Evolutionary conservation across 92 coral and sea anemone species (phyloP), one percentile per base, ranked within the genome.

Genomic region (Heliopora coerulea): DNA sequence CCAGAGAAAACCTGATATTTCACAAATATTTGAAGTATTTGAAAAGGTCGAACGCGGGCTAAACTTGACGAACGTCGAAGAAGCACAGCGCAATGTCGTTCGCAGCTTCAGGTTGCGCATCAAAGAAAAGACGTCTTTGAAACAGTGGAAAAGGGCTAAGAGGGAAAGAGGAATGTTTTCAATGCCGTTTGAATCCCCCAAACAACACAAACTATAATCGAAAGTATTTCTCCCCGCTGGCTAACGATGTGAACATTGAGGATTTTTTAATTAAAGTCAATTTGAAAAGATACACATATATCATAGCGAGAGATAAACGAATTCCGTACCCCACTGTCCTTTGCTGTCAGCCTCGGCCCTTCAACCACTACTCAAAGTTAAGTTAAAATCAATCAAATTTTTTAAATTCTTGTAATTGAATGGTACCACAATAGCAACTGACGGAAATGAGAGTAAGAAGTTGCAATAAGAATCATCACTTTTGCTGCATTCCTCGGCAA

Each of bases 11-110:
- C 63, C 62, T 70, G 63, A 70, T 70, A 70, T 70, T 52, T 70
- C 49, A 18, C n/a, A 70, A 70, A 70, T 70, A 70, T 70, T 57
- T 37, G n/a, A 70, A 70, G 42, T 70, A 70, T 70, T 70, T 70
- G 50, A 0, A 54, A 20, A 70, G 77, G 62, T 70, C 77, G 62
- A 30, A 54, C 23, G 40, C 49, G 26, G 0, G 25, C 26, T 39
- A 67, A 21, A 67, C 14, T 44, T 48, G 49, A 67, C 74, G 57
- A 30, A 24, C 21, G 19, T 50, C 31, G 3, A 65, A 35, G 56
- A 23, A 15, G 15, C 0, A 30, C 9, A 3, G 19, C 35, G 17
- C 28, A 29, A 21, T 41, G 32, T 28, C 9, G 31, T 41, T 46
- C 52, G 14, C 2, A 46, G n/a, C 52, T 46, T n/a, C 14, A 46